phyloP scores from a whole-genome alignment of 2,113 vertebrate species.

The Gymnocephalus cernua region DNA sequence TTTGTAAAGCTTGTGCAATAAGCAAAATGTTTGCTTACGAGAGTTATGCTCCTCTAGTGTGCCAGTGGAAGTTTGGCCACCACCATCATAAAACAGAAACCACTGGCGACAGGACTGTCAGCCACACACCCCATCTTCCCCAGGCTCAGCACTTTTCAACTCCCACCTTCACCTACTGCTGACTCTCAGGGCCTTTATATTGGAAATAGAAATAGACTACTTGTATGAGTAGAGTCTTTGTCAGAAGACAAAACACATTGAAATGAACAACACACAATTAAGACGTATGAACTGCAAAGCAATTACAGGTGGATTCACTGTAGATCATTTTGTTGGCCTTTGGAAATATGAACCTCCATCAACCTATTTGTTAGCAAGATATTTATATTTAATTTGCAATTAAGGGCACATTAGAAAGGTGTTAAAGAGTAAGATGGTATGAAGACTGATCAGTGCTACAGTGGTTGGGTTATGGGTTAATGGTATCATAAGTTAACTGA shows the following conservation, averaged over 20 bases:
- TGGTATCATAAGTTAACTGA: background rate
- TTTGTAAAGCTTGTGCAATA: background rate
- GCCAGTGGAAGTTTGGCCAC: background rate
- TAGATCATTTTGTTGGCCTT: background rate
- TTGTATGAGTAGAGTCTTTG: background rate
- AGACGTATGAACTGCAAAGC: background rate
- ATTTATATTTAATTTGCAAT: background rate
- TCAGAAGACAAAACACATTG: background rate
- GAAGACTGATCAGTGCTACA: too few relatives aligned
- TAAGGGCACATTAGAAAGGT: background rate
- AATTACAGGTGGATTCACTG: background rate
- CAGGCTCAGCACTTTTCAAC: conserved; percentile 14
- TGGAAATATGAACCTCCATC: too few relatives aligned
- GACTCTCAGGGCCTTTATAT: background rate
- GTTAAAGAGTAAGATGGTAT: background rate
- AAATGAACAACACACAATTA: background rate
- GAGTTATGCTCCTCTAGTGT: background rate
- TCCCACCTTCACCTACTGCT: background rate
- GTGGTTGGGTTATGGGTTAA: background rate
- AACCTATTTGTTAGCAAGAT: background rate
- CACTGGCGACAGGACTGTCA: background rate
- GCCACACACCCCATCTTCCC: too few relatives aligned
- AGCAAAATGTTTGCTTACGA: background rate
- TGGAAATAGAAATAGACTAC: background rate
- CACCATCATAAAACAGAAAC: background rate